phyloP scores from a whole-genome alignment of 2,888 invertebrate species.

The Lycophotia porphyrea region DNA sequence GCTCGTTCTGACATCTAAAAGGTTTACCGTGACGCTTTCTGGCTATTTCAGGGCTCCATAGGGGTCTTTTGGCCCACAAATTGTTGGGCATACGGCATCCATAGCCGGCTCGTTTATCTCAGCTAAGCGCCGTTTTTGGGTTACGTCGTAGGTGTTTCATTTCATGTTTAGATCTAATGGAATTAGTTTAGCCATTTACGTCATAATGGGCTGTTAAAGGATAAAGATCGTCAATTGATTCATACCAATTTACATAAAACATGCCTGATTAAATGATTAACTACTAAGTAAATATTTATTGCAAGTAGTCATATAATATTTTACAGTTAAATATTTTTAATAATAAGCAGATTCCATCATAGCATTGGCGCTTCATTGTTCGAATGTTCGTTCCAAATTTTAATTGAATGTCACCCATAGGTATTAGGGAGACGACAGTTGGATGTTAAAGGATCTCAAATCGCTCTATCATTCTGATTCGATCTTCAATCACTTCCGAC shows the following conservation, averaged over 20 bases:
- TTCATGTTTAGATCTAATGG: too few species aligned
- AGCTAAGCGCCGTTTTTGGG: too few species aligned
- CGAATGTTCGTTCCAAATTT: not conserved
- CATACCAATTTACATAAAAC: not conserved
- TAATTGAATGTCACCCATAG: constrained; percentile 1
- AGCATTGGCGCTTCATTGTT: constrained; percentile 10
- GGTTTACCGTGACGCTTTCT: too few species aligned
- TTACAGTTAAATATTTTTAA: not conserved
- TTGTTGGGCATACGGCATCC: too few species aligned
- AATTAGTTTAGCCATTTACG: not conserved
- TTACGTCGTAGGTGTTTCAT: too few species aligned
- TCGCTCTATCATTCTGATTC: not conserved
- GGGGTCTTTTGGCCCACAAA: too few species aligned
- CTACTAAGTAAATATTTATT: not conserved
- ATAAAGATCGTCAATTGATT: not conserved
- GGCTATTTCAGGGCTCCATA: too few species aligned
- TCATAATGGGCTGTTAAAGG: not conserved
- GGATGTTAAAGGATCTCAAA: not conserved
- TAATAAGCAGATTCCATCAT: not conserved
- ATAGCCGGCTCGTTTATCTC: too few species aligned
- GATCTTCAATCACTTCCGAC: not conserved
- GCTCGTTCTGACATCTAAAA: too few species aligned
- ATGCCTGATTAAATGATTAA: not conserved
- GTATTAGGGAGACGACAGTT: not conserved
- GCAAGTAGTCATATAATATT: not conserved